Evolutionary conservation across 2,797 vertebrate genomes (phyloP), one percentile per base, ranked within the genome.

Genomic region (Hyperoplus lanceolatus): DNA sequence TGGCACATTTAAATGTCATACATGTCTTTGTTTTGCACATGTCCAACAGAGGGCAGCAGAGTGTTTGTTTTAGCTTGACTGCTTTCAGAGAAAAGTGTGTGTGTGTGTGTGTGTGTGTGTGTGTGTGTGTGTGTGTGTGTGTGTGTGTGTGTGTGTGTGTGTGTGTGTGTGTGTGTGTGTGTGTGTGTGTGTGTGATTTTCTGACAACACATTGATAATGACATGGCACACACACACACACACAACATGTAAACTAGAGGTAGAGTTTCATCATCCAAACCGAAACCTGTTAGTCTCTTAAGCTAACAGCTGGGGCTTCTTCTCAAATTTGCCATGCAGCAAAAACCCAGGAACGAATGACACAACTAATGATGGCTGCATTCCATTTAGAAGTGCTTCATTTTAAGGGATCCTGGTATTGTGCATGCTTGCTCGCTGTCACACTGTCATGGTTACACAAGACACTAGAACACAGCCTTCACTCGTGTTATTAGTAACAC

Each of bases 41-140:
- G 18, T 79, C 92, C 95, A 94, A 81, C 75, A 95, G 95, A 92
- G 90, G 94, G 94, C 93, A 94, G 90, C 84, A 93, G 79, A 91
- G 87, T 9, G 70, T 67, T 85, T 81, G 50, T 43, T 84, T 84
- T 77, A 71, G 50, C 5, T 62, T 79, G 73, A 66, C 57, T 53
- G 48, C 36, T 59, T 65, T 5, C 15, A 38, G 1, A 14, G n/a
- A 3, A 21, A 63, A 49, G 8, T 43, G 3, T 9, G 1, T 50
- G 48, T 36, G 41, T 48, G 51, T 11, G 54, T 56, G 49, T 41
- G 21, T 71, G n/a, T 39, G 15, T 56, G 50, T 36, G 56, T 54
- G 42, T 55, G 70, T 21, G 42, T 18, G 39, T 38, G 59, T 51
- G 48, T 49, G 61, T 41, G 36, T 70, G 16, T 18, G 18, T 50